Conservation (phyloP, 2,797 vertebrate species). For the Enteromius paludinosus region DNA sequence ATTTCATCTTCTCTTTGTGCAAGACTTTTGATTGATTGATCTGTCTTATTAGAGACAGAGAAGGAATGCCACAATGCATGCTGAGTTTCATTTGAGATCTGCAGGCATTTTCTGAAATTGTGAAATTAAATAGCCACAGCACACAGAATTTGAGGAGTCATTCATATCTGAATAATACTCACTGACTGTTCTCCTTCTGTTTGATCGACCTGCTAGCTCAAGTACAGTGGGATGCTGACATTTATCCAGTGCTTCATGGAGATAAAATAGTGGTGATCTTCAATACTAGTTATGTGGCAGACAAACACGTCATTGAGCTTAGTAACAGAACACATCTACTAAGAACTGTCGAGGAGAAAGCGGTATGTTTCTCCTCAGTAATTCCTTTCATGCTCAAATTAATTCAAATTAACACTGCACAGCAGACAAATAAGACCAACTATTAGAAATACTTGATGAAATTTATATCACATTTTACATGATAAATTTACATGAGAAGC, state of each 20-base stretch:
- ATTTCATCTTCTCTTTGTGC: background rate
- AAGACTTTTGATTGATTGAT: background rate
- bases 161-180: background rate
- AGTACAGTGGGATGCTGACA: background rate
- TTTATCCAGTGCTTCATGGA: constrained; percentile 1
- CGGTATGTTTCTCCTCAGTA: background rate
- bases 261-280: constrained; percentile 5
- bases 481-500: background rate
- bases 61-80: background rate
- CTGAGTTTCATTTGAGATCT: background rate
- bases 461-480: background rate
- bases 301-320: background rate
- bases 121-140: background rate
- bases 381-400: background rate
- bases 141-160: background rate
- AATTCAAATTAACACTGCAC: background rate
- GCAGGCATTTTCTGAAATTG: background rate
- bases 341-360: too few species aligned
- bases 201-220: background rate
- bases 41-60: background rate
- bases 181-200: background rate
- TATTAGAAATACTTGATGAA: background rate
- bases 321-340: rapidly evolving
- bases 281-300: background rate
- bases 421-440: background rate